Evolutionary conservation across 1,140 invertebrate genomes (phyloP).

Genomic region (Formica selysi): DNA sequence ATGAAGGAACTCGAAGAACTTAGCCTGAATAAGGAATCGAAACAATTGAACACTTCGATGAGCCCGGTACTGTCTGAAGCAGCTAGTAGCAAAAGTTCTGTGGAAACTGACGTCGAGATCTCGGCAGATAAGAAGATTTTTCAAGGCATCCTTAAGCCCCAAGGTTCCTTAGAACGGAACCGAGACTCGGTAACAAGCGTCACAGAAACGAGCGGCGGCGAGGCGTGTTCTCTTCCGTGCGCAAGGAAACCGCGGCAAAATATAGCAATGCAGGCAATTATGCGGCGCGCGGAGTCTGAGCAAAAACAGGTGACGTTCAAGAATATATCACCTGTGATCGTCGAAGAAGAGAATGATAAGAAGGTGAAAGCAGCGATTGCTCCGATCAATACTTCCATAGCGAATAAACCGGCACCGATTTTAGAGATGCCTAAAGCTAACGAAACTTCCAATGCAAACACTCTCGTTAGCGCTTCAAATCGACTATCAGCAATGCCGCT

Average conservation of each 20-base stretch:
- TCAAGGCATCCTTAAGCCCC: constrained; percentile 90
- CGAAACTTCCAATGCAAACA: background rate
- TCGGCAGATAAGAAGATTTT: constrained; percentile 86
- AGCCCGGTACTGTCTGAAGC: constrained; percentile 83
- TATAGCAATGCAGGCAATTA: constrained; percentile 92
- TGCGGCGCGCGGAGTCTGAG: constrained; percentile 84
- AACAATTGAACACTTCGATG: constrained; percentile 70
- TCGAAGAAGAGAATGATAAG: constrained; percentile 75
- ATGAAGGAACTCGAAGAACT: constrained; percentile 85
- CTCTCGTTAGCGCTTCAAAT: constrained; percentile 55
- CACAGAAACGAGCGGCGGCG: constrained; percentile 70
- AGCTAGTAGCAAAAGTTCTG: constrained; percentile 81
- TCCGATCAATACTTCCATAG: constrained; percentile 3
- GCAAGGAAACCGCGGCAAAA: constrained; percentile 88
- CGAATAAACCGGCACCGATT: constrained; percentile 38
- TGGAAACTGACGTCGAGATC: constrained; percentile 74
- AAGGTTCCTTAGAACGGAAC: constrained; percentile 89
- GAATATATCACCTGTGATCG: constrained; percentile 79
- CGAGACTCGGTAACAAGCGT: constrained; percentile 83
- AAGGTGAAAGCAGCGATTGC: constrained; percentile 13
- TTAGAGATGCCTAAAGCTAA: constrained; percentile 55
- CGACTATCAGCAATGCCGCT: constrained; percentile 69
- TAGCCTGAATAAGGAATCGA: constrained; percentile 79
- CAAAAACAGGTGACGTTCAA: constrained; percentile 84
- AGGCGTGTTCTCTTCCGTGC: constrained; percentile 79